Conservation (phyloP, 1,140 invertebrate species). For the Papilio glaucus region DNA sequence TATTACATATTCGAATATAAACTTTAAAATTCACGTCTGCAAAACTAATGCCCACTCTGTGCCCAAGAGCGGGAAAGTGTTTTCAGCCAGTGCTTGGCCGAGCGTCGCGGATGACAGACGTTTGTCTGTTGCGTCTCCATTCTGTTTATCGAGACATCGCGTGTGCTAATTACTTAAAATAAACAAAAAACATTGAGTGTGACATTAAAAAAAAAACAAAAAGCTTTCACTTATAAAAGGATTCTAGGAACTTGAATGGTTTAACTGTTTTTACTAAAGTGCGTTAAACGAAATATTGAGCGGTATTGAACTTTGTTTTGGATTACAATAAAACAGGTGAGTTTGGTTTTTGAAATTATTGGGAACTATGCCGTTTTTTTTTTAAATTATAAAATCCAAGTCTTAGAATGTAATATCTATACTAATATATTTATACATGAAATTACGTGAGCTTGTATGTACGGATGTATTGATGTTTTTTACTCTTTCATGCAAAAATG, state of each 20-base stretch:
- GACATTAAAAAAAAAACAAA: neutral
- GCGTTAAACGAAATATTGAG: conserved; percentile 14
- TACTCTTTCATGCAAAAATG: too few species aligned
- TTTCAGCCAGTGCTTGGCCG: conserved; percentile 64
- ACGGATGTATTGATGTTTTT: too few species aligned
- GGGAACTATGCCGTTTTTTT: too few species aligned
- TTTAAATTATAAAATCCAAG: too few species aligned
- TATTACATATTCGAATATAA: neutral
- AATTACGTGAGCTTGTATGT: too few species aligned
- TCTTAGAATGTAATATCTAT: too few species aligned
- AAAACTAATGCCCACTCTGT: conserved; percentile 48
- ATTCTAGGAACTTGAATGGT: neutral
- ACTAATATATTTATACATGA: too few species aligned
- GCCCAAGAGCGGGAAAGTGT: conserved; percentile 67
- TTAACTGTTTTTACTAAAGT: neutral
- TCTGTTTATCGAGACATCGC: conserved; percentile 48
- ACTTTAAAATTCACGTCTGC: conserved; percentile 38
- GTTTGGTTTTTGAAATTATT: neutral
- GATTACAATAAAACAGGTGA: conserved; percentile 5
- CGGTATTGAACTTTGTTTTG: conserved; percentile 4
- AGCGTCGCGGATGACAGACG: conserved; percentile 60
- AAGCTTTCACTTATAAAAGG: neutral
- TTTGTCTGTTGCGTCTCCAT: conserved; percentile 52
- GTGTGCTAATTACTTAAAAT: conserved; percentile 39
- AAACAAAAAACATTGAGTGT: conserved; percentile 23